Percentiles rank a stretch among this genome's conserved stretches.
Conservation (phyloP, 2,113 vertebrate species). For the Labrus mixtus region DNA sequence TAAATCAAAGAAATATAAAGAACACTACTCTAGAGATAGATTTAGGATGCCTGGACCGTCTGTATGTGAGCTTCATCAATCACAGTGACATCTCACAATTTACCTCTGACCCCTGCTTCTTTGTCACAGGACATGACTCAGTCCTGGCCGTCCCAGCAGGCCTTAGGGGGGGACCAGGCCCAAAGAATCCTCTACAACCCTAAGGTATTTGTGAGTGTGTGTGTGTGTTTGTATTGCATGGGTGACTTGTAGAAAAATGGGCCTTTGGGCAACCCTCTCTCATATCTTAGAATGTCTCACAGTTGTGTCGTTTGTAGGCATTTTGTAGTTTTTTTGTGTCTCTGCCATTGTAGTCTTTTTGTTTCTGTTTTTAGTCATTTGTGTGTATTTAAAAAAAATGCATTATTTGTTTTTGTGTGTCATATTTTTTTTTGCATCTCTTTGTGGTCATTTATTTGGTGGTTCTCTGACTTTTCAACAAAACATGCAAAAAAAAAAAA, state of each 20-base stretch:
- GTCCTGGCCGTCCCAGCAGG: constrained; percentile 91
- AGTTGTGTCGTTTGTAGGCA: background rate
- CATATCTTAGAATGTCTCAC: too few species aligned
- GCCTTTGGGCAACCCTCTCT: background rate
- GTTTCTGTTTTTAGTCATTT: too few species aligned
- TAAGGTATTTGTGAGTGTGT: constrained; percentile 83
- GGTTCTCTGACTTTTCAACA: too few species aligned
- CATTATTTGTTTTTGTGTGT: too few species aligned
- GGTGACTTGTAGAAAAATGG: background rate
- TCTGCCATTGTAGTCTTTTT: background rate
- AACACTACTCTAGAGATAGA: background rate
- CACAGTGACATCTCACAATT: constrained; percentile 51
- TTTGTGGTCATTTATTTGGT: too few species aligned
- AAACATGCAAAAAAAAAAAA: too few species aligned
- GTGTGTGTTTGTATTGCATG: constrained; percentile 9
- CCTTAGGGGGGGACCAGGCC: constrained; percentile 87
- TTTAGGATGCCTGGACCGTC: constrained; percentile 12
- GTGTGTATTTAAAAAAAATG: too few species aligned
- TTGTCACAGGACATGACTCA: constrained; percentile 92
- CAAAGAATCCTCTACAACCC: constrained; percentile 89
- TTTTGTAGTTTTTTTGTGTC: background rate
- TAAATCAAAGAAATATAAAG: constrained; percentile 34
- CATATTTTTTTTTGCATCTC: too few species aligned
- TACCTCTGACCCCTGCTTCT: constrained; percentile 65
- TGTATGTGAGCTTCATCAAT: constrained; percentile 40